Percentiles rank a stretch among this genome's conserved stretches.
phyloP scores from a whole-genome alignment of 2,888 invertebrate genomes.

The Polymixis lichenea region DNA sequence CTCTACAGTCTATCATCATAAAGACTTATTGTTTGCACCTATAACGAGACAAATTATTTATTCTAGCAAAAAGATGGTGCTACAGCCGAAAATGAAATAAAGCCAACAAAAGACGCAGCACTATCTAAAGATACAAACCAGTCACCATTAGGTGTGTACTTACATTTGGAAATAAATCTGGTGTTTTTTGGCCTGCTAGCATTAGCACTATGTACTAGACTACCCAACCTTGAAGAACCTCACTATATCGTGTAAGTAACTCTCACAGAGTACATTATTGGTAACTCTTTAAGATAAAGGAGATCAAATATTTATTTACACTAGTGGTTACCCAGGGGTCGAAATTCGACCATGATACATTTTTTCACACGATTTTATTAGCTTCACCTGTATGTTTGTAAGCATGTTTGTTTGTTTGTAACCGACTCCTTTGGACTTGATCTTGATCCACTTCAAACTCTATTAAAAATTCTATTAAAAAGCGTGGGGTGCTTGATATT shows the following conservation, averaged over 20 bases:
- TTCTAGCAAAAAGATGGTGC: conserved; percentile 65
- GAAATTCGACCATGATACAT: too few relatives aligned
- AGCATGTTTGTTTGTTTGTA: too few relatives aligned
- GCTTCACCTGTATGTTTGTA: too few relatives aligned
- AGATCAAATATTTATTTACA: background rate
- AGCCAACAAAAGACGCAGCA: conserved; percentile 41
- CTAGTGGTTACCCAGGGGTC: too few relatives aligned
- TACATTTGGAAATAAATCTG: conserved; percentile 93
- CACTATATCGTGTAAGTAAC: conserved; percentile 96
- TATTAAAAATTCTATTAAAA: too few relatives aligned
- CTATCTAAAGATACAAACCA: conserved; percentile 52
- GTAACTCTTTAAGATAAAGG: background rate
- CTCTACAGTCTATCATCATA: background rate
- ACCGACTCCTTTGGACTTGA: too few relatives aligned
- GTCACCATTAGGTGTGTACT: conserved; percentile 71
- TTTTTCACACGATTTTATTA: too few relatives aligned
- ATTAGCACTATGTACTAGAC: conserved; percentile 93
- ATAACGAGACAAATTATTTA: background rate
- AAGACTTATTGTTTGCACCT: background rate
- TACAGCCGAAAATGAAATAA: conserved; percentile 68
- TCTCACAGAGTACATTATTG: too few relatives aligned
- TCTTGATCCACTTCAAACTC: too few relatives aligned
- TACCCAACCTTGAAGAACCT: conserved; percentile 96
- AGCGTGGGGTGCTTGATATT: too few relatives aligned
- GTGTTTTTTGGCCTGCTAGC: conserved; percentile 93